A percentile compares a stretch with the other conserved stretches of the same genome.
Conservation (phyloP, 1,140 invertebrate genomes). For the Nylanderia fulva region DNA sequence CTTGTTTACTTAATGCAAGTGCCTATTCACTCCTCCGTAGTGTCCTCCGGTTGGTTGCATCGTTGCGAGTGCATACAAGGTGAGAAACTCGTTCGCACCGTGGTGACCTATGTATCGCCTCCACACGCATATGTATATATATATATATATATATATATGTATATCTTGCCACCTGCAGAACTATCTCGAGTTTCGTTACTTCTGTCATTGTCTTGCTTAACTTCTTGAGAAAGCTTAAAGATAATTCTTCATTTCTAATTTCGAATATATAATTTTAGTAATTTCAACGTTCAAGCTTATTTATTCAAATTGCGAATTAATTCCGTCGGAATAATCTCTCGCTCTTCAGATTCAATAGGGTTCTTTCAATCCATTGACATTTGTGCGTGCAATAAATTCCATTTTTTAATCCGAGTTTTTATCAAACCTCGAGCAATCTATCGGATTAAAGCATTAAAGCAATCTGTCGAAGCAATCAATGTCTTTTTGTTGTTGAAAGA, state of each 20-base stretch:
- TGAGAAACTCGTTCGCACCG: conserved; percentile 41
- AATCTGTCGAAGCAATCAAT: neutral
- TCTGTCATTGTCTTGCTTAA: conserved; percentile 16
- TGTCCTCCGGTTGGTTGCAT: conserved; percentile 35
- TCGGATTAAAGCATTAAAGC: neutral
- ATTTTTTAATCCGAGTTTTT: neutral
- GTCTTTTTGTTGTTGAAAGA: neutral
- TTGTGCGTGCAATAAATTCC: neutral
- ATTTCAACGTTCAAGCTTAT: neutral
- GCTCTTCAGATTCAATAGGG: neutral
- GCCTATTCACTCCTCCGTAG: conserved; percentile 60
- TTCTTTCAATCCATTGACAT: neutral
- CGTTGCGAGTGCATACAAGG: conserved; percentile 53
- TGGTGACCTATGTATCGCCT: neutral
- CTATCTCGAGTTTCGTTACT: conserved; percentile 31
- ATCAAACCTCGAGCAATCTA: neutral
- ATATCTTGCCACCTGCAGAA: conserved; percentile 12
- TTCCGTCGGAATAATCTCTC: neutral
- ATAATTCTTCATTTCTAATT: conserved; percentile 14
- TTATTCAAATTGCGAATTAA: neutral
- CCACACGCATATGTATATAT: conserved; percentile 6
- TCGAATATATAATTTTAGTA: conserved; percentile 8
- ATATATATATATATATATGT: conserved; percentile 31
- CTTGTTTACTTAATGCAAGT: conserved; percentile 72
- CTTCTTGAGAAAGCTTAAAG: conserved; percentile 18